Evolutionary conservation across 2,797 vertebrate species (phyloP).

Genomic region (Hyperoplus immaculatus): DNA sequence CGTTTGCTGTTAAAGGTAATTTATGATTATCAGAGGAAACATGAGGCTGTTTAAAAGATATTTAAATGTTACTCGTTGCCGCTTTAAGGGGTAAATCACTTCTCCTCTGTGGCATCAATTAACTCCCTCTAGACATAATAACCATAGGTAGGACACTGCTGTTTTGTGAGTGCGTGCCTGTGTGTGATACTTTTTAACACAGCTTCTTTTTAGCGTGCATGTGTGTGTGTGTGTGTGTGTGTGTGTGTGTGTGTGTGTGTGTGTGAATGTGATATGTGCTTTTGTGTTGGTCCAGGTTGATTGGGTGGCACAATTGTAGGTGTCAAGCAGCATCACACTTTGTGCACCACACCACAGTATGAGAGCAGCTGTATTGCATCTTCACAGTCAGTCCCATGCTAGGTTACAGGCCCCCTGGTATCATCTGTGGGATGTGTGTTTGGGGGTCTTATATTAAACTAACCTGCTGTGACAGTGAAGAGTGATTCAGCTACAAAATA

Average conservation of each 20-base stretch:
- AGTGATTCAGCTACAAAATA: constrained; percentile 75
- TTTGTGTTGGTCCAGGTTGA: constrained; percentile 36
- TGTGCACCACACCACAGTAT: constrained; percentile 40
- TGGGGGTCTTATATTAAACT: constrained; percentile 72
- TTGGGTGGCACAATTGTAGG: constrained; percentile 47
- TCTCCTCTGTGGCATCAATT: constrained; percentile 47
- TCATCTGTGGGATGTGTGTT: constrained; percentile 40
- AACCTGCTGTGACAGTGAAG: constrained; percentile 81
- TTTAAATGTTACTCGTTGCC: too few species aligned
- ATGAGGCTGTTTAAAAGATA: too few species aligned
- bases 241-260: constrained; percentile 10
- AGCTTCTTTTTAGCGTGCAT: background rate
- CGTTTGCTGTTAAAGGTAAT: too few species aligned
- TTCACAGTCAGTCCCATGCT: constrained; percentile 42
- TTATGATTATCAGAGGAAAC: too few species aligned
- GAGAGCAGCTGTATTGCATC: constrained; percentile 48
- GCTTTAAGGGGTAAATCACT: too few species aligned
- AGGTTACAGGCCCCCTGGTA: constrained; percentile 58
- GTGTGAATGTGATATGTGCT: background rate
- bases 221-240: constrained; percentile 13
- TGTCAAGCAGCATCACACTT: constrained; percentile 46
- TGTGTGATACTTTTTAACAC: constrained; percentile 1
- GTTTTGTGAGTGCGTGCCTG: constrained; percentile 19
- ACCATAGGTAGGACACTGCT: constrained; percentile 43
- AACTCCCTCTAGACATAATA: constrained; percentile 53